Base-by-base conservation (phyloP, 2,888 invertebrate genomes). In the Arctia plantaginis region DNA sequence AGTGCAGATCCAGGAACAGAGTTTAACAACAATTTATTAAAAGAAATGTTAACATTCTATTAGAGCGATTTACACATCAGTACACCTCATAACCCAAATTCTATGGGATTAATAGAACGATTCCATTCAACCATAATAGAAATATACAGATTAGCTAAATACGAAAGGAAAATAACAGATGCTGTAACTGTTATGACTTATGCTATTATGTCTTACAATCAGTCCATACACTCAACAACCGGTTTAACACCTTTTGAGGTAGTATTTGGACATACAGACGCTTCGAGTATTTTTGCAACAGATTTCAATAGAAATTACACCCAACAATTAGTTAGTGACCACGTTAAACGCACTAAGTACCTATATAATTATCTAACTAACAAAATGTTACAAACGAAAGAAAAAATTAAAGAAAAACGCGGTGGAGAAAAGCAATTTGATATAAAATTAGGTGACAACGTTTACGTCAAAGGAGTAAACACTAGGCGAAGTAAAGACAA, bases 61-160 rank as follows among this genome's bases (percentile, higher is more conserved):
- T 47, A 68, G 47, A 68, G 47, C 2, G 51, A 68, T 30, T 10
- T 47, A 8, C 68, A 62, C 15, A 69, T 66, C 33, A 44, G 72
- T 3, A 67, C 75, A 35, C 66, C 71, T 27, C 71, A 71, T 62
- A 76, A 71, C 23, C 66, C 72, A 15, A 75, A 62, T 13, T 75
- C 72, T 2, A 75, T 75, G 75, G 75, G 41, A 44, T 12, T 71
- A 47, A 51, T 71, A 12, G 71, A 71, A 65, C 47, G 65, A 51
- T 71, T 66, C 18, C 67, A 69, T 59, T 69, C 68, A n/a, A 72
- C 75, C 12, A 72, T 72, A 44, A 18, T 69, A 23, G 69, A 75
- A 51, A 70, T 70, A 20, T 72, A 75, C 39, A 72, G 72, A 47
- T 27, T 77, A 33, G 73, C 69, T 8, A 74, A 76, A 4, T 69